phyloP scores from a whole-genome alignment of 2,113 vertebrate species.

The Verasper variegatus region DNA sequence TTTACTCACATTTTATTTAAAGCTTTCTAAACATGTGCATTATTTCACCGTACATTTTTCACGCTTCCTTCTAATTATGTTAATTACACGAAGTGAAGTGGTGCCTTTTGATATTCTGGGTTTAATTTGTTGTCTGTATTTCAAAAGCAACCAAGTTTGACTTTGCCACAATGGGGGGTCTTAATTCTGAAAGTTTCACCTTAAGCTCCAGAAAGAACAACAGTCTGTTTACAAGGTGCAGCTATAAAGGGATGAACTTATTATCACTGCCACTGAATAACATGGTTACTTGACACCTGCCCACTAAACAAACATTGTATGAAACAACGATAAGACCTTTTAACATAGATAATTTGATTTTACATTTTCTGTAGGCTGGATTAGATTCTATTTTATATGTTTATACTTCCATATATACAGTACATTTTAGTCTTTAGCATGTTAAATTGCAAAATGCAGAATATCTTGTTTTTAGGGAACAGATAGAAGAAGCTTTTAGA shows the following conservation, averaged over 20 bases:
- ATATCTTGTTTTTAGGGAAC: not conserved
- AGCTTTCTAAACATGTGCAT: not conserved
- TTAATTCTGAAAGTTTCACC: not conserved
- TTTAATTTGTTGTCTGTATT: not conserved
- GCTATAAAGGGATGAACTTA: not conserved
- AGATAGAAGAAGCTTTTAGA: not conserved
- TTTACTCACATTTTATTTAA: not conserved
- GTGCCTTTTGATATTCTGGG: not conserved
- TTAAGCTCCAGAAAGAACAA: not conserved
- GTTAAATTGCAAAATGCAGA: not conserved
- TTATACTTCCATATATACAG: not conserved
- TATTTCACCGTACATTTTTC: too few relatives aligned
- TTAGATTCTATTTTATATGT: not conserved
- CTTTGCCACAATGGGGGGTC: not conserved
- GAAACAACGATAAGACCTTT: too few relatives aligned
- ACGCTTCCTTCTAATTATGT: too few relatives aligned
- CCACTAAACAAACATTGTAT: not conserved
- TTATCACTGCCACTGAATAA: not conserved
- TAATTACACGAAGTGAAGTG: too few relatives aligned
- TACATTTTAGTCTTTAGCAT: not conserved
- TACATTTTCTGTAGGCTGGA: not conserved
- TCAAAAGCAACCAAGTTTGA: not conserved
- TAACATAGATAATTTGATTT: too few relatives aligned
- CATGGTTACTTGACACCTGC: not conserved
- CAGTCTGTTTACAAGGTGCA: not conserved